phyloP scores from a whole-genome alignment of 2,113 vertebrate species.

The Forbesichthys papilliferus region DNA sequence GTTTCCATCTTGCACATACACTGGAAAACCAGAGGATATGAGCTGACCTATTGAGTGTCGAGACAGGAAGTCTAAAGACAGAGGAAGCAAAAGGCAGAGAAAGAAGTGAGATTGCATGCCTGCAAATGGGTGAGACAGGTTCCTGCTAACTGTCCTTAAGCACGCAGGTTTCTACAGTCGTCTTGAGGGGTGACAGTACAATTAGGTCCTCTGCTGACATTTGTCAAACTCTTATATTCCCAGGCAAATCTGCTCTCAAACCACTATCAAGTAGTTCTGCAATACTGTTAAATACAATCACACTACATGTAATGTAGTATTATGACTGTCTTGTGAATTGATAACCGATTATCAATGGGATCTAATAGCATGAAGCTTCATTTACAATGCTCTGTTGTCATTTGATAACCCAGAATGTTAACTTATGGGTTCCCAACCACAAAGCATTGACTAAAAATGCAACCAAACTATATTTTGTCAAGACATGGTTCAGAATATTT shows the following conservation, averaged over 20 bases:
- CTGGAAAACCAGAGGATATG: constrained; percentile 28
- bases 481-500: constrained; percentile 12
- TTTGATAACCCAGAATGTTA: too few species aligned
- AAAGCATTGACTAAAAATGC: background rate
- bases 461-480: background rate
- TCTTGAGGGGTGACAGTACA: background rate
- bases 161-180: background rate
- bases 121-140: background rate
- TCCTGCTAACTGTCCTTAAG: constrained; percentile 1
- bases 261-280: background rate
- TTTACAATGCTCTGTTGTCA: too few species aligned
- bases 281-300: too few species aligned
- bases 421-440: too few species aligned
- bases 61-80: background rate
- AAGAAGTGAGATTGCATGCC: background rate
- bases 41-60: constrained; percentile 39
- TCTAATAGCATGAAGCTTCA: too few species aligned
- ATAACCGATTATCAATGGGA: too few species aligned
- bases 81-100: background rate
- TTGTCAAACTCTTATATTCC: background rate
- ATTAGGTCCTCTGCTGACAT: constrained; percentile 16
- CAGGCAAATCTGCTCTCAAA: background rate
- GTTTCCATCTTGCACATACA: background rate
- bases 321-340: too few species aligned
- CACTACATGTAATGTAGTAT: too few species aligned